phyloP scores from a whole-genome alignment of 2,888 invertebrate species.

The Drosophila monieri region DNA sequence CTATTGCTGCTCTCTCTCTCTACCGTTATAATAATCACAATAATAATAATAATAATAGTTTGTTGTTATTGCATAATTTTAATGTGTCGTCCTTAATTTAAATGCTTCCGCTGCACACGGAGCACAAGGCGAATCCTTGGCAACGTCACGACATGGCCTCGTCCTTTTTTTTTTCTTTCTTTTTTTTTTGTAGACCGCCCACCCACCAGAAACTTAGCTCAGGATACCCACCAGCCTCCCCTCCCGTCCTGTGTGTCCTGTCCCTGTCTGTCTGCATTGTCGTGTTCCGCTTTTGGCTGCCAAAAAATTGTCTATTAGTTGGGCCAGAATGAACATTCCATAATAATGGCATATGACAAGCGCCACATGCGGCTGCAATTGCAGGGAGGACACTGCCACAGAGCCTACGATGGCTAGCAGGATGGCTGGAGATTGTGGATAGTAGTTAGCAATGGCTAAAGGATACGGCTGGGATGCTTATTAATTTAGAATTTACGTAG shows the following conservation, averaged over 20 bases:
- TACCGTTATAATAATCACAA: conserved; percentile 24
- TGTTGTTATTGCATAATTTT: conserved; percentile 80
- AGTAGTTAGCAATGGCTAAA: conserved; percentile 2
- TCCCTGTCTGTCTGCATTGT: conserved; percentile 30
- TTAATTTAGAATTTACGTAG: conserved; percentile 78
- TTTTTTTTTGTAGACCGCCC: conserved; percentile 22
- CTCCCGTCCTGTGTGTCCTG: conserved; percentile 4
- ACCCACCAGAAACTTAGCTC: conserved; percentile 28
- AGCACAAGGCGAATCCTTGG: conserved; percentile 68
- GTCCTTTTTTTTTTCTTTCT: conserved; percentile 12
- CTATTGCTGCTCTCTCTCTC: not conserved
- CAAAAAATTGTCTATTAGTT: conserved; percentile 81
- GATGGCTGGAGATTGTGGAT: conserved; percentile 13
- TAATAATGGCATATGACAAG: conserved; percentile 79
- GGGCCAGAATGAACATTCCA: conserved; percentile 71
- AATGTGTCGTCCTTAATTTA: conserved; percentile 82
- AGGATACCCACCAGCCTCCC: not conserved
- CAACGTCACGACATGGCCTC: conserved; percentile 68
- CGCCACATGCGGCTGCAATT: conserved; percentile 73
- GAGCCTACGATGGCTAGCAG: not conserved
- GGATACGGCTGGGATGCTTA: conserved; percentile 57
- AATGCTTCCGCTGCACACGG: conserved; percentile 80
- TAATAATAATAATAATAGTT: conserved; percentile 64
- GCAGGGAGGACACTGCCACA: conserved; percentile 19
- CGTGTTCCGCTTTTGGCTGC: conserved; percentile 68